These are phyloP conservation scores for Zosterops lateralis DNA, from an alignment of 2,113 vertebrate genomes.

Conservation along the genomic window DNA sequence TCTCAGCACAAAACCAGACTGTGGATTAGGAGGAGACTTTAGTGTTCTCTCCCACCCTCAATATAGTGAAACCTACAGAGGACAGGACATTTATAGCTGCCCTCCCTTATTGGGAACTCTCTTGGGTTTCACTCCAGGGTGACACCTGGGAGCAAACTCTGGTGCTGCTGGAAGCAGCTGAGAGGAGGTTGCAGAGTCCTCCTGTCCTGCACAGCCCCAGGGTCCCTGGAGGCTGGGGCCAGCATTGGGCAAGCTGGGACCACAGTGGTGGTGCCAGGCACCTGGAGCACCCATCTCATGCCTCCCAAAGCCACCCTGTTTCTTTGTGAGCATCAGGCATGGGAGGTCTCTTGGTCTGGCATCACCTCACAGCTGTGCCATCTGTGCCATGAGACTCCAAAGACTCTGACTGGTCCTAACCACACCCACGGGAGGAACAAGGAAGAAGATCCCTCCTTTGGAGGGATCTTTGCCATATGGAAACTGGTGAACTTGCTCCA, in stretches of 20 bases:
- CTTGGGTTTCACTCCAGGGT: not conserved
- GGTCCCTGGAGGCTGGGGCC: not conserved
- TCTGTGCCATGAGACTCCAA: not conserved
- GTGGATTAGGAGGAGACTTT: slow-evolving; percentile 52
- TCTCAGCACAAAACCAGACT: slow-evolving; percentile 15
- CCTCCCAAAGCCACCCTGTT: not conserved
- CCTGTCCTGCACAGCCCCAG: not conserved
- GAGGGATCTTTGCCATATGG: not conserved
- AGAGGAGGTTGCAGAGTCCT: not conserved
- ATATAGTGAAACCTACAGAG: not conserved
- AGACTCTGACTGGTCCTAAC: not conserved
- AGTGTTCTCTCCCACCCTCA: slow-evolving; percentile 30
- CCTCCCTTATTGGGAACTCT: not conserved
- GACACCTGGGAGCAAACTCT: not conserved
- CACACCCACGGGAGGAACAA: accelerated
- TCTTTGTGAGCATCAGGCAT: not conserved
- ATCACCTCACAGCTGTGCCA: not conserved
- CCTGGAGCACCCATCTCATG: not conserved
- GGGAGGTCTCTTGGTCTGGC: not conserved
- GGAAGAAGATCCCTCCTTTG: not conserved
- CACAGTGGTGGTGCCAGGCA: not conserved
- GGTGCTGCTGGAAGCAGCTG: not conserved
- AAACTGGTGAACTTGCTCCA: not conserved
- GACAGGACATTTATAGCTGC: slow-evolving; percentile 32
- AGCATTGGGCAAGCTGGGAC: accelerated